Base-by-base conservation (phyloP, 2,113 vertebrate species). In the Salvator merianae region DNA sequence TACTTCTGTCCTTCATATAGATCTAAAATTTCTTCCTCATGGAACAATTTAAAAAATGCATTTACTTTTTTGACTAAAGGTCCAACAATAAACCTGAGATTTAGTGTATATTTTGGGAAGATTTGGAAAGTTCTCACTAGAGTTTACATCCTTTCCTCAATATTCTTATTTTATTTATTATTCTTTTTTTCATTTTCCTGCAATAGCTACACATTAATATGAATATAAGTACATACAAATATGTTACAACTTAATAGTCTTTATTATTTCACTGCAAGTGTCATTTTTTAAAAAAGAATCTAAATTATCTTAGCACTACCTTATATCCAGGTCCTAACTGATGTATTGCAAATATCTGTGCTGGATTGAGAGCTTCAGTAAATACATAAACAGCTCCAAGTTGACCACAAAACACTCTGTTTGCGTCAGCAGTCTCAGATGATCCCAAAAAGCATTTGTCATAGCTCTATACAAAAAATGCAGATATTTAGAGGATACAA, bases 381-480 rank as follows among this genome's bases (percentile, higher is more conserved):
- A 99, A 99, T 76, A 99, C 98, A 78, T 98, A 99, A 34, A 99
- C 97, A 3, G 98, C 98, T 91, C 98, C 98, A 38, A 99, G 97
- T 84, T 99, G 98, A 79, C 98, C 98, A 73, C 98, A 99, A 92
- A 99, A 99, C 16, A 99, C 98, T 93, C 98, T 94, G 88, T 99
- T 99, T 78, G 98, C 98, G 88, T 99, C 98, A 10, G 98, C 98
- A 73, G 98, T 99, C 96, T 99, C 98, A 24, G 98, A 99, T 90
- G 98, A 99, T 76, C 98, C 98, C 84, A 99, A 97, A 95, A 99
- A 99, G 95, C 98, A 99, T 96, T 99, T 99, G 95, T 99, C 98
- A 93, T 98, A 99, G 91, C 98, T 99, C 98, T 99, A 93, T n/a
- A 91, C 91, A 70, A 91, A 86, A 91, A 91, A 30, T 55, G 22